A percentile compares a stretch with the other conserved stretches of the same genome.
These are phyloP conservation scores for Orthosia gothica DNA, from an alignment of 2,888 invertebrate genomes.

Conservation along the genomic window DNA sequence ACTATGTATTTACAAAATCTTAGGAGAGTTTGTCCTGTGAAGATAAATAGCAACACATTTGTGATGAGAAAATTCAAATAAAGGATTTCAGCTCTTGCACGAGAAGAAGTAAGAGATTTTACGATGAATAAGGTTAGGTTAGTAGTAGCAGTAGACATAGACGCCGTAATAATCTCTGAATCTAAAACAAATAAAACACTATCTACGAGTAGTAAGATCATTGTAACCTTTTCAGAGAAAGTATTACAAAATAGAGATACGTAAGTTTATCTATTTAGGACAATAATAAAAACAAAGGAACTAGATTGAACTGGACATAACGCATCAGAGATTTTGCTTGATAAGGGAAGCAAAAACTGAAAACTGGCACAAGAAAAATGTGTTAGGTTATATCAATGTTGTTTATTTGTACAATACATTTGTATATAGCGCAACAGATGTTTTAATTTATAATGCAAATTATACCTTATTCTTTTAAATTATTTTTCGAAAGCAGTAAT, in stretches of 20 bases:
- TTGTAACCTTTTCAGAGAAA: slow-evolving; percentile 14
- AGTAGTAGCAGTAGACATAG: neutral
- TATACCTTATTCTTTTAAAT: neutral
- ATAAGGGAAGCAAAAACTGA: neutral
- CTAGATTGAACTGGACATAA: slow-evolving; percentile 11
- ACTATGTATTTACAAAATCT: slow-evolving; percentile 38
- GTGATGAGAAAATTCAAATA: neutral
- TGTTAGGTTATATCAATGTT: neutral
- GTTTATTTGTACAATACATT: slow-evolving; percentile 1
- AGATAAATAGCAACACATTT: slow-evolving; percentile 5
- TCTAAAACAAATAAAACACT: neutral
- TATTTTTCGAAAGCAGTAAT: neutral
- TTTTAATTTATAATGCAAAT: slow-evolving; percentile 13
- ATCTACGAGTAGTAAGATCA: neutral
- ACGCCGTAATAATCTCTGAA: neutral
- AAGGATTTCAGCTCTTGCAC: neutral
- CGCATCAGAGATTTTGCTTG: slow-evolving; percentile 24
- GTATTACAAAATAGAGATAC: slow-evolving; percentile 24
- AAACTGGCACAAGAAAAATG: slow-evolving; percentile 6
- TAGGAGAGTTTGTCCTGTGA: neutral
- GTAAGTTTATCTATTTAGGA: slow-evolving; percentile 44
- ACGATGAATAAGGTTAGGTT: neutral
- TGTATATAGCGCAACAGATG: neutral
- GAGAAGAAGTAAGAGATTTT: neutral
- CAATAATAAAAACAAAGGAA: slow-evolving; percentile 32